Evolutionary conservation across 1,140 invertebrate species (phyloP), one percentile per base, ranked within the genome.

Genomic region (Lepidurus packardi): DNA sequence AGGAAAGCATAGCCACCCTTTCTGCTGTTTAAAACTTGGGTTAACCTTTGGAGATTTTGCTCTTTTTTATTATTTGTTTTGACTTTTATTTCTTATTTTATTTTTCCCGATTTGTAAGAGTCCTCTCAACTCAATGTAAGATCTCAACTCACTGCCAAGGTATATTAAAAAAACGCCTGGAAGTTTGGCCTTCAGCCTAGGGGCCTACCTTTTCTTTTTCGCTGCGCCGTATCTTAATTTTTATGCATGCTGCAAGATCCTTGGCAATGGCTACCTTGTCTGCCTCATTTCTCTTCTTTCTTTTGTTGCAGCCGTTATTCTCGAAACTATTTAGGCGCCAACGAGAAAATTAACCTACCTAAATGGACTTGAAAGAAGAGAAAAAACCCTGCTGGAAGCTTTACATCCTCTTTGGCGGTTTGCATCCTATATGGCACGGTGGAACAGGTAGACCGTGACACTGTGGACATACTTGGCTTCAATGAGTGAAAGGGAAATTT

Each of bases 41-140:
- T 34, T 34, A 34, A 2, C 3, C 34, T 34, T 34, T 4, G 34
- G 34, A 34, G 2, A 34, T 34, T 34, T 34, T 34, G 34, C 3
- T 34, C 2, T 4, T 34, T 34, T 34, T 34, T 34, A 34, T 34
- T 34, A 24, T 10, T 34, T 73, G 73, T 73, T 13, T 13, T 10
- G 24, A 24, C 34, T 73, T 73, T 10, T 73, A 73, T 73, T 73
- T 73, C 16, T 24, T 73, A 73, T n/a, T 73, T n/a, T 73, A 13
- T 10, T 3, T 73, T 73, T 16, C 73, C 16, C 11, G 9, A 24
- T 1, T 73, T 73, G 24, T 24, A 73, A 34, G 24, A 24, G 11
- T 21, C 73, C 8, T 11, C n/a, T n/a, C n/a, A n/a, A n/a, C n/a
- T n/a, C n/a, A n/a, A n/a, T n/a, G n/a, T n/a, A n/a, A n/a, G 21